These are phyloP conservation scores for Acrocephalus arundinaceus DNA, from an alignment of 2,113 vertebrate species.

Conservation along the genomic window DNA sequence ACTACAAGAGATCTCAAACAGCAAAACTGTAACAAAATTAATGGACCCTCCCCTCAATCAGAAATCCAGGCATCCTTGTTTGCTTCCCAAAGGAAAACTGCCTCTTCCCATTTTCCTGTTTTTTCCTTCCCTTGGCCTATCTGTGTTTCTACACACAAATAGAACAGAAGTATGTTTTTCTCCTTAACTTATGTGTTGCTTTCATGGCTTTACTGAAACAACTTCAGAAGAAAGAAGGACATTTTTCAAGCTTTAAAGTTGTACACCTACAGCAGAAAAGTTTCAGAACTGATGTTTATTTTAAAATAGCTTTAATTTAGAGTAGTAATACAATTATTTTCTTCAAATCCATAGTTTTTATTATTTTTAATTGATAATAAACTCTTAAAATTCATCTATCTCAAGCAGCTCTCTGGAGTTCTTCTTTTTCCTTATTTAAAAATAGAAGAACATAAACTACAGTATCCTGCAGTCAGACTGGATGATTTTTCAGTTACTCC, in stretches of 20 bases:
- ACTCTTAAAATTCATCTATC: neutral
- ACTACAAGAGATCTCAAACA: neutral
- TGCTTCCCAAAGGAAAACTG: neutral
- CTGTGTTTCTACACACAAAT: neutral
- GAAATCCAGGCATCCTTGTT: neutral
- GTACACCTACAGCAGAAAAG: neutral
- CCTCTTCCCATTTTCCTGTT: neutral
- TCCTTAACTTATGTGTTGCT: neutral
- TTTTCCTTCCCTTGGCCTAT: neutral
- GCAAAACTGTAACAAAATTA: neutral
- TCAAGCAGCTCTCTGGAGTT: neutral
- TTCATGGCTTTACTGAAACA: neutral
- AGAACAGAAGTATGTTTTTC: neutral
- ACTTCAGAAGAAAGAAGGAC: neutral
- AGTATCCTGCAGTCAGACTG: neutral
- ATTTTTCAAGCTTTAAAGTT: neutral
- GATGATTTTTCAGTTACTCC: neutral
- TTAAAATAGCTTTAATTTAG: neutral
- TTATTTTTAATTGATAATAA: neutral
- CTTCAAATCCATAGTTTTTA: neutral
- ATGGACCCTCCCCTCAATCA: neutral
- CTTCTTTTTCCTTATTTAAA: neutral
- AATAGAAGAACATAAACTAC: neutral
- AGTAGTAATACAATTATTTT: neutral
- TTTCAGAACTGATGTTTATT: neutral